Evolutionary conservation across 1,140 invertebrate species (phyloP).

Genomic region (Laupala kohalensis): DNA sequence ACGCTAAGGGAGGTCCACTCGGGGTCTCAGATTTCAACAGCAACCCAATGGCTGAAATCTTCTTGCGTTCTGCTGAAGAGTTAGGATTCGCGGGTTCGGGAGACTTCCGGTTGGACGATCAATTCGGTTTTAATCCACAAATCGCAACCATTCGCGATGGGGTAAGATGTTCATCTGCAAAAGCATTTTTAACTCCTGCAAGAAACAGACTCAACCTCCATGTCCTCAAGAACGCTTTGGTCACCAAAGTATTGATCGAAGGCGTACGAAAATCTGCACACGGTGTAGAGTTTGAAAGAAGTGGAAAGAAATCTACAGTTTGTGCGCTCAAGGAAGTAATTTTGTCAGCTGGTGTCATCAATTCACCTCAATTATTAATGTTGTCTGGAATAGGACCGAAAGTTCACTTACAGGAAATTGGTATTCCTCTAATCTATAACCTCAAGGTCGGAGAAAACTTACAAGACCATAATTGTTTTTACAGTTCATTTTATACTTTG

Average conservation of each 20-base stretch:
- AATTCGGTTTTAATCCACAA: neutral
- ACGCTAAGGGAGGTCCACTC: neutral
- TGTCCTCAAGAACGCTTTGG: slow-evolving; percentile 70
- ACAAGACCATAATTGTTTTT: slow-evolving; percentile 25
- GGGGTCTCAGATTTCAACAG: neutral
- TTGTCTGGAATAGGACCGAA: slow-evolving; percentile 75
- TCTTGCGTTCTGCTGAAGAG: neutral
- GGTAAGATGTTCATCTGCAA: slow-evolving; percentile 38
- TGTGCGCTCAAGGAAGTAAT: slow-evolving; percentile 63
- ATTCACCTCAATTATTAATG: slow-evolving; percentile 74
- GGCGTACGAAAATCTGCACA: slow-evolving; percentile 29
- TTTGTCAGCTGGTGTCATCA: slow-evolving; percentile 65
- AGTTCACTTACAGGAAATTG: slow-evolving; percentile 59
- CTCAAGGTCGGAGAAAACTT: slow-evolving; percentile 51
- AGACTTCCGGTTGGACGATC: neutral
- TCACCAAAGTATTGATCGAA: slow-evolving; percentile 45
- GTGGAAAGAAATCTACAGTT: slow-evolving; percentile 34
- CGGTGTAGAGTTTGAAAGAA: slow-evolving; percentile 32
- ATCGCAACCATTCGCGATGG: slow-evolving; percentile 26
- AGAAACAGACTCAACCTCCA: slow-evolving; percentile 70
- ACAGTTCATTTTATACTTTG: neutral
- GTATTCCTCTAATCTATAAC: slow-evolving; percentile 59
- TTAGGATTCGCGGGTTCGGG: neutral
- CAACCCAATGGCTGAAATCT: neutral
- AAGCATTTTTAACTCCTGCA: slow-evolving; percentile 54